A percentile compares a stretch with the other conserved stretches of the same genome.
phyloP scores from a whole-genome alignment of 2,888 invertebrate species.

The Lamellibrachia columna region DNA sequence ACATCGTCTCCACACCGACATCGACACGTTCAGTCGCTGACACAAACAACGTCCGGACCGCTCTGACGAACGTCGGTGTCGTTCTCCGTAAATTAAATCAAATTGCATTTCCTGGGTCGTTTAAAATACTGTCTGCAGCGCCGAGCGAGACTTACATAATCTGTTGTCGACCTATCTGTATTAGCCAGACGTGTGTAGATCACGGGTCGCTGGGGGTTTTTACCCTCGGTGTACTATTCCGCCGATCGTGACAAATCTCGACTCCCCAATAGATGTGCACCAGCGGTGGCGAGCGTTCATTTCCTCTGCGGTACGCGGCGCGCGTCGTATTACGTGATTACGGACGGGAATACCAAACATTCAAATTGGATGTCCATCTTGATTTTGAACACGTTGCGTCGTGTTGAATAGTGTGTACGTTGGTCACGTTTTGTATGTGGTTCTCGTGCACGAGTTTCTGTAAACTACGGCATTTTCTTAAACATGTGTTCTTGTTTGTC shows the following conservation, averaged over 20 bases:
- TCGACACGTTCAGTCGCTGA: background rate
- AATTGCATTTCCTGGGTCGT: slow-evolving; percentile 5
- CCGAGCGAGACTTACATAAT: background rate
- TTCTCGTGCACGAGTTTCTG: background rate
- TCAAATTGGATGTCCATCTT: background rate
- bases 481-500: too few species aligned
- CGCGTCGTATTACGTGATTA: background rate
- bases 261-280: background rate
- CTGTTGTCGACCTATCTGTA: background rate
- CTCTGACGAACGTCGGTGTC: background rate
- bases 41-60: background rate
- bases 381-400: background rate
- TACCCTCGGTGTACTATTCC: slow-evolving; percentile 3
- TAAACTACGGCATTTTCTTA: background rate
- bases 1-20: background rate
- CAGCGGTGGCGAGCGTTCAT: background rate
- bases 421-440: background rate
- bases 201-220: background rate
- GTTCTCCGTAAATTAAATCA: background rate
- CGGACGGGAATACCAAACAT: background rate
- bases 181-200: background rate
- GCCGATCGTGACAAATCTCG: background rate
- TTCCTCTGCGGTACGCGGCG: background rate
- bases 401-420: background rate
- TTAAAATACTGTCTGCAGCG: background rate